A percentile compares a stretch with the other conserved stretches of the same genome.
Conservation (phyloP, 1,140 invertebrate genomes). For the Drosophila watanabei region DNA sequence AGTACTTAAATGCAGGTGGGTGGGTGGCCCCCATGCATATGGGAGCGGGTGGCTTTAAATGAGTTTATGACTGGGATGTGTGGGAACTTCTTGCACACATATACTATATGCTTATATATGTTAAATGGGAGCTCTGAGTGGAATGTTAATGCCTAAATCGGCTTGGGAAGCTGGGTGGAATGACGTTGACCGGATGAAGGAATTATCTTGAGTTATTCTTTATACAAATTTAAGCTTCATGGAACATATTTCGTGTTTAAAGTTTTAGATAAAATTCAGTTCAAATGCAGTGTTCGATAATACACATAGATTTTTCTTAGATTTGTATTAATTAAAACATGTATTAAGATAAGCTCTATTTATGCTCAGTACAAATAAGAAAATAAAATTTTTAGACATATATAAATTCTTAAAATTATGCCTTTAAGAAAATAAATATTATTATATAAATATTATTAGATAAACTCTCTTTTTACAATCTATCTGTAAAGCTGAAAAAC, state of each 20-base stretch:
- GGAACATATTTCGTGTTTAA: neutral
- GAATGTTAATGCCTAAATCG: slow-evolving; percentile 36
- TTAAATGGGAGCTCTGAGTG: slow-evolving; percentile 13
- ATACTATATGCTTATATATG: neutral
- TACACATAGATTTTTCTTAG: neutral
- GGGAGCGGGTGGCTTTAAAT: slow-evolving; percentile 17
- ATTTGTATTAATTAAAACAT: neutral
- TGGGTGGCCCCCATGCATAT: slow-evolving; percentile 38
- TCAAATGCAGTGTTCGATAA: neutral
- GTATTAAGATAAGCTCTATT: no score
- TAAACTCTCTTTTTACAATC: no score
- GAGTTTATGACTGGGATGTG: slow-evolving; percentile 17
- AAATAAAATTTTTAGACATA: no score
- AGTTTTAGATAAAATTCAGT: neutral
- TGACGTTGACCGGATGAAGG: slow-evolving; percentile 1
- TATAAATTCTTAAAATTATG: no score
- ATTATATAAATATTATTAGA: no score
- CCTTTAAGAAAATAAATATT: no score
- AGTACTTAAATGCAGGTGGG: slow-evolving; percentile 60
- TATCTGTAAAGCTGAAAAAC: no score
- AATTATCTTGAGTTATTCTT: slow-evolving; percentile 3
- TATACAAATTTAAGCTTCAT: neutral
- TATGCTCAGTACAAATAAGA: no score
- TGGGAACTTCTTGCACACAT: slow-evolving; percentile 31
- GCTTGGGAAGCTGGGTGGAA: neutral